phyloP scores from a whole-genome alignment of 2,888 invertebrate genomes.

The Coenonympha arcania region DNA sequence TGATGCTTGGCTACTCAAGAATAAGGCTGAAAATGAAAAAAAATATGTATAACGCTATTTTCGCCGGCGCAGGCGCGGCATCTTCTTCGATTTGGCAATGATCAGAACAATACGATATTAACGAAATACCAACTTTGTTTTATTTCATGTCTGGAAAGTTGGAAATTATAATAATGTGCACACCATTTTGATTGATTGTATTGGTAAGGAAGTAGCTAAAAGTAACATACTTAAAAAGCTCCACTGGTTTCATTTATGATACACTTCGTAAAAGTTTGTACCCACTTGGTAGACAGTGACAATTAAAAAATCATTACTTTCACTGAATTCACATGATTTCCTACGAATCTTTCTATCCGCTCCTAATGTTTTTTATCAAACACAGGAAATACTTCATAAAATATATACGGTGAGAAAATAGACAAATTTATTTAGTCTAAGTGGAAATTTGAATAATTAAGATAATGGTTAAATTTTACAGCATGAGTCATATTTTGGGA shows the following conservation, averaged over 20 bases:
- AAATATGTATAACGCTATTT: conserved; percentile 27
- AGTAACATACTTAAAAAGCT: not conserved
- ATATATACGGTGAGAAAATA: too few species aligned
- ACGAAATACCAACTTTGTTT: conserved; percentile 21
- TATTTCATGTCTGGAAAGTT: conserved; percentile 24
- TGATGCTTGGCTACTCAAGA: not conserved
- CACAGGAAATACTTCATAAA: not conserved
- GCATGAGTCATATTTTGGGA: too few species aligned
- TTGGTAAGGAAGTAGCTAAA: not conserved
- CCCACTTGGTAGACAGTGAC: not conserved
- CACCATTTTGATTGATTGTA: not conserved
- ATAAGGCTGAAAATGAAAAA: conserved; percentile 4
- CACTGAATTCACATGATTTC: not conserved
- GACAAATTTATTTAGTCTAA: too few species aligned
- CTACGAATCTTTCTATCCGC: not conserved
- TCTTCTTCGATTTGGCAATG: conserved; percentile 30
- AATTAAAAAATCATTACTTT: not conserved
- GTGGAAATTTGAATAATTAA: too few species aligned
- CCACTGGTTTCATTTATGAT: not conserved
- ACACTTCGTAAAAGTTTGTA: not conserved
- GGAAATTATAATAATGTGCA: conserved; percentile 14
- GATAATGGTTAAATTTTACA: too few species aligned
- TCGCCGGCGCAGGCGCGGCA: too few species aligned
- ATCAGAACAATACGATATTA: conserved; percentile 28
- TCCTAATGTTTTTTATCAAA: not conserved